Evolutionary conservation across 1,140 invertebrate species (phyloP).

Genomic region (Diorhabda sublineata): DNA sequence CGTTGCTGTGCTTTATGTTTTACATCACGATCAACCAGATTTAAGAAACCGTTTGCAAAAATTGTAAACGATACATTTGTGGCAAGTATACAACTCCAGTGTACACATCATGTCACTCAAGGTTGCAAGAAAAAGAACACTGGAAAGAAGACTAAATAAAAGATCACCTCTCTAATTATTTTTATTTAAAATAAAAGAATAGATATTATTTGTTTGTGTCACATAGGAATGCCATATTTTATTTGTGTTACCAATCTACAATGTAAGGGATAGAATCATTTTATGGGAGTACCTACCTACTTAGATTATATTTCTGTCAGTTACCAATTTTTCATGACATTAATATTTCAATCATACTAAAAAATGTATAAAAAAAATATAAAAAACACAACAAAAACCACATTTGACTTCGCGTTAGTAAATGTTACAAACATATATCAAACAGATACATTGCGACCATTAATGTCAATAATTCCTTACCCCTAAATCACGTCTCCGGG

Average conservation of each 20-base stretch:
- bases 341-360: too few relatives aligned
- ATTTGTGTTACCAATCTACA: not conserved
- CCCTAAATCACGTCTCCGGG: too few relatives aligned
- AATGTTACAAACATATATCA: too few relatives aligned
- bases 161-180: too few relatives aligned
- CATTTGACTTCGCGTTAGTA: too few relatives aligned
- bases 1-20: not conserved
- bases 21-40: not conserved
- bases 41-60: not conserved
- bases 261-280: not conserved
- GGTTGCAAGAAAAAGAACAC: not conserved
- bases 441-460: too few relatives aligned
- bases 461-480: too few relatives aligned
- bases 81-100: not conserved
- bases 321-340: not conserved
- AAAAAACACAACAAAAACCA: too few relatives aligned
- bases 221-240: not conserved
- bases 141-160: not conserved
- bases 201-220: not conserved
- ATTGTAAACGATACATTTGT: conserved; percentile 3
- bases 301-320: not conserved
- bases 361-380: too few relatives aligned
- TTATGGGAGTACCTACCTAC: not conserved
- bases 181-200: too few relatives aligned
- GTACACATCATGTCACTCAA: not conserved